Evolutionary conservation across 30 jellyfish, hydroid and myxozoan species (phyloP), one percentile per base, ranked within the genome.

Genomic region (Pseudorhiza aurosa): DNA sequence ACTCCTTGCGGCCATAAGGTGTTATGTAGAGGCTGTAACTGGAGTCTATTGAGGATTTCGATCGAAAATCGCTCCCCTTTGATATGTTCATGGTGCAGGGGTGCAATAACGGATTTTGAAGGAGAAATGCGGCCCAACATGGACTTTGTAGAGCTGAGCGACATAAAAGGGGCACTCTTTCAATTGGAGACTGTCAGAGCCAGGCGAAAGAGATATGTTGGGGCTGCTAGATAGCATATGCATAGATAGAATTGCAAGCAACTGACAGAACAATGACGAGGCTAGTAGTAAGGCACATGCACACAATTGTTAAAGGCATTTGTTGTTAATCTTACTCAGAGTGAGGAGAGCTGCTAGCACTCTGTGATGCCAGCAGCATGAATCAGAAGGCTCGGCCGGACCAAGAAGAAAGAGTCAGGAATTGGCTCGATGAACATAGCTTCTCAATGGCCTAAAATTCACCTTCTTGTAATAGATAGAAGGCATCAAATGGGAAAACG

Each of bases 1-100:
- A 35, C 50, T 19, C 91, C 91, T 22, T 80, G 91, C 31, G 84
- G 91, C 18, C 91, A 80, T 63, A 45, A 40, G 33, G 91, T 80
- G 65, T 32, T 80, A n/a, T 80, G 91, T 26, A 64, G 67, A 19
- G 42, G 82, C 63, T 80, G 91, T 40, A 80, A 80, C 42, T 80
- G 91, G 91, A 73, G 56, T 29, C 49, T 80, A 44, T 39, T 80
- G 9, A 32, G 82, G 29, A 72, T 80, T 33, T 80, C 91, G 5
- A 80, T 80, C 42, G 91, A 80, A 31, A 80, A 65, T 46, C 79
- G 63, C 31, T 47, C 60, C 27, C 70, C 82, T 10, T 33, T 80
- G 75, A 62, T 24, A 12, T 80, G 91, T 44, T 65, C 91, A 8
- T 80, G 91, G 91, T 80, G 91, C 19, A 65, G 91, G 28, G 37